A percentile compares a stretch with the other conserved stretches of the same genome.
Conservation (phyloP, 2,113 vertebrate genomes). For the Dasyprocta punctata region DNA sequence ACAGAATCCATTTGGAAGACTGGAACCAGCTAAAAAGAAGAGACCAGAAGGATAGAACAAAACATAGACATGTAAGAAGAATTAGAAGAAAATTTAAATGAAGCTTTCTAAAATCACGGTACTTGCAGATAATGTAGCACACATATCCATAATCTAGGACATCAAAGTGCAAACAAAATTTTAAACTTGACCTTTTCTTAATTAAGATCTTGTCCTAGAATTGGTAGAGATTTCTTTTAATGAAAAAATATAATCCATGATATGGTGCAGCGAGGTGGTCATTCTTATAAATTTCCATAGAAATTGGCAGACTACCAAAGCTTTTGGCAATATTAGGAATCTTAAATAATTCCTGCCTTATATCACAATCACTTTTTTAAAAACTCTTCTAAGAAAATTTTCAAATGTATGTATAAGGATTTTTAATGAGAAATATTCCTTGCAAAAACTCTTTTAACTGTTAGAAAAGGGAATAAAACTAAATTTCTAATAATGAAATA, state of each 20-base stretch:
- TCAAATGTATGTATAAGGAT: neutral
- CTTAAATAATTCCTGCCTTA: slow-evolving; percentile 34
- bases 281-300: neutral
- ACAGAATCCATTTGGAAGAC: neutral
- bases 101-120: neutral
- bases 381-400: neutral
- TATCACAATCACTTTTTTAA: slow-evolving; percentile 35
- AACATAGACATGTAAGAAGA: neutral
- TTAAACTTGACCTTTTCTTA: slow-evolving; percentile 37
- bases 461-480: neutral
- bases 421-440: slow-evolving; percentile 29
- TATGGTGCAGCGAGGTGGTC: neutral
- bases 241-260: neutral
- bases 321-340: slow-evolving; percentile 48
- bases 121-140: neutral
- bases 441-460: neutral
- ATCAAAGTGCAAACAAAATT: neutral
- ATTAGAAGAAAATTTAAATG: neutral
- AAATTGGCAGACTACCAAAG: slow-evolving; percentile 1
- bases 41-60: neutral
- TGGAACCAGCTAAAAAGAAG: neutral
- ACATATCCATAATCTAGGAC: neutral
- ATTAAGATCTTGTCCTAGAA: neutral
- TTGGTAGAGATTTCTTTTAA: neutral
- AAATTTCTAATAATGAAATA: neutral